A percentile compares a stretch with the other conserved stretches of the same genome.
Conservation (phyloP, 2,113 vertebrate species). For the Anser brachyrhynchus region DNA sequence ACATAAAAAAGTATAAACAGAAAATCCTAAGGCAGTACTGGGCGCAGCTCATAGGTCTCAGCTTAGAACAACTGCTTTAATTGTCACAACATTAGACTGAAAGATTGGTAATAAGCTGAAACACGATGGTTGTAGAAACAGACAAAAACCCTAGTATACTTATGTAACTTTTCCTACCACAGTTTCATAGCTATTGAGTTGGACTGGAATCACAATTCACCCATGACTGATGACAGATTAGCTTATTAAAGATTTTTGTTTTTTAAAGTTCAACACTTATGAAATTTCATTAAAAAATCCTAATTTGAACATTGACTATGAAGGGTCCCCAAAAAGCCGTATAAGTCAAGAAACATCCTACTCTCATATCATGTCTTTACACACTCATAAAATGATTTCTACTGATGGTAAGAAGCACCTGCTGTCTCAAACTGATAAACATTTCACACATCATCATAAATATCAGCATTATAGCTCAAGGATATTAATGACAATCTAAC, state of each 20-base stretch:
- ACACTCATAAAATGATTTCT: not conserved
- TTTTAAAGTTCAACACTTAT: not conserved
- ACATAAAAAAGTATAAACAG: not conserved
- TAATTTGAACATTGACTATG: not conserved
- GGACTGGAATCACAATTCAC: not conserved
- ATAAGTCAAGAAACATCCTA: not conserved
- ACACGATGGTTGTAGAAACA: fast-evolving
- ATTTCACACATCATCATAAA: not conserved
- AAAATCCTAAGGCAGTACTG: not conserved
- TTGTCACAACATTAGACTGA: not conserved
- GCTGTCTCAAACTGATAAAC: not conserved
- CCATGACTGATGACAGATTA: not conserved
- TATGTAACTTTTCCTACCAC: not conserved
- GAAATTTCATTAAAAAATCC: not conserved
- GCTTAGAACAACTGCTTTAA: not conserved
- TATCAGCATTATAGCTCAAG: not conserved
- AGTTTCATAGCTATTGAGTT: not conserved
- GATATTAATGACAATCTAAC: not conserved
- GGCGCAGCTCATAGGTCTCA: not conserved
- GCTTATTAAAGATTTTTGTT: not conserved
- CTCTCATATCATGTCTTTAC: not conserved
- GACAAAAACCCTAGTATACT: not conserved
- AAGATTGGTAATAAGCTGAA: not conserved
- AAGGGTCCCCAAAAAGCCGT: not conserved
- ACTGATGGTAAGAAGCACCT: not conserved